Conservation (phyloP, 2,113 vertebrate species). For the Ramphastos sulfuratus region DNA sequence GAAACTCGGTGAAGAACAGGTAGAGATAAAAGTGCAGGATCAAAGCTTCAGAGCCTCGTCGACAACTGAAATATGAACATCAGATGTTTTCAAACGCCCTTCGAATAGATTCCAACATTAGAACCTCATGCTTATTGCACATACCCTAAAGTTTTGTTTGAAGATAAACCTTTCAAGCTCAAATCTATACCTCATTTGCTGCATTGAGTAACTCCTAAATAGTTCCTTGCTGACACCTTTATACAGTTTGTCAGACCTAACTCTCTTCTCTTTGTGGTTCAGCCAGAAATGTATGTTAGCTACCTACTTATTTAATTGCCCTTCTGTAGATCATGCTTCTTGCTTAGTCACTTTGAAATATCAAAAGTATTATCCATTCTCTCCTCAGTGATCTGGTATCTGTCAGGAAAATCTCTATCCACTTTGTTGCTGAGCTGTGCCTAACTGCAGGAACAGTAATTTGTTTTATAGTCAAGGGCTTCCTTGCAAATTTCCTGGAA, state of each 20-base stretch:
- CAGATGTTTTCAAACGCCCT: constrained; percentile 44
- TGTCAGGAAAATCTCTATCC: background rate
- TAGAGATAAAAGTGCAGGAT: constrained; percentile 48
- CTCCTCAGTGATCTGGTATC: background rate
- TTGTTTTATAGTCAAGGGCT: background rate
- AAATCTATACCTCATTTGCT: constrained; percentile 6
- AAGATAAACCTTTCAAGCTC: constrained; percentile 44
- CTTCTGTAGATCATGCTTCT: background rate
- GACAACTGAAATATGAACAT: constrained; percentile 43
- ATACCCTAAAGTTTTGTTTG: constrained; percentile 11
- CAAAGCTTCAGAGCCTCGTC: constrained; percentile 29
- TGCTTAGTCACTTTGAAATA: background rate
- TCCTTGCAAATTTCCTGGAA: background rate
- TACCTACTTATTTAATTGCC: background rate
- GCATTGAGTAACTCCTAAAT: constrained; percentile 30
- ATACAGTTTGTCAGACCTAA: background rate
- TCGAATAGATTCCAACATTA: constrained; percentile 15
- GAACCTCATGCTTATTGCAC: constrained; percentile 44
- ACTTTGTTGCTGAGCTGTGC: background rate
- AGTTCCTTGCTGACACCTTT: constrained; percentile 11
- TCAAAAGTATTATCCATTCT: background rate
- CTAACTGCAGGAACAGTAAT: background rate
- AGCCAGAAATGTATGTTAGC: background rate
- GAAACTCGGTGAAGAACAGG: background rate
- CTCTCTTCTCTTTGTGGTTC: background rate